phyloP scores from a whole-genome alignment of 1,140 invertebrate species.

The Dinoponera quadriceps region DNA sequence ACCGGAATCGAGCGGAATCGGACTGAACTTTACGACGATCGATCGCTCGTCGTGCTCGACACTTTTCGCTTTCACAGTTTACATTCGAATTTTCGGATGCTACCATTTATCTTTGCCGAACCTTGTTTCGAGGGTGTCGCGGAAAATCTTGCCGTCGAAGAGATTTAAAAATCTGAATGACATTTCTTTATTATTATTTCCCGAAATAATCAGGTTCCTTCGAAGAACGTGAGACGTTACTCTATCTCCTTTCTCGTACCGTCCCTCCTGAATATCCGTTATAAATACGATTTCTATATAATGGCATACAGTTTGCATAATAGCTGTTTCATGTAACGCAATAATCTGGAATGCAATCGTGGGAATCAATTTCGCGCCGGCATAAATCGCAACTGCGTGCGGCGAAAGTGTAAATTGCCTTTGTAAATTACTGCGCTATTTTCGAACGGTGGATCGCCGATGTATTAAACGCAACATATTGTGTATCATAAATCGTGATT shows the following conservation, averaged over 20 bases:
- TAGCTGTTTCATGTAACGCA: neutral
- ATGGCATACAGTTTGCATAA: neutral
- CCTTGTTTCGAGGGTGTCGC: neutral
- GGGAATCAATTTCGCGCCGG: constrained; percentile 2
- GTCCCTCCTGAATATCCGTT: neutral
- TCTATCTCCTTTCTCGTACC: too few species aligned
- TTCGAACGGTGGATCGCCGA: neutral
- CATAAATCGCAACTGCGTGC: constrained; percentile 14
- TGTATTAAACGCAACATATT: neutral
- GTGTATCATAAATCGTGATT: neutral
- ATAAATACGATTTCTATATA: neutral
- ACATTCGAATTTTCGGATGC: neutral
- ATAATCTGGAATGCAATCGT: neutral
- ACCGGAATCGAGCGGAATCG: constrained; percentile 10
- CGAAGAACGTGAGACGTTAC: too few species aligned
- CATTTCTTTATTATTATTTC: neutral
- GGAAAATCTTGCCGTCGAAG: neutral
- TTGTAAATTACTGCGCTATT: constrained; percentile 21
- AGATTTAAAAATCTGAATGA: neutral
- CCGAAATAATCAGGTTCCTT: too few species aligned
- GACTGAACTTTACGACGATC: neutral
- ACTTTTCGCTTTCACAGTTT: neutral
- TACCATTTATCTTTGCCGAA: neutral
- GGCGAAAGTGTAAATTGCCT: constrained; percentile 20
- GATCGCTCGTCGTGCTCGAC: neutral